These are phyloP conservation scores for Carpatolechia fugitivella DNA, from an alignment of 2,888 invertebrate species.

Conservation along the genomic window DNA sequence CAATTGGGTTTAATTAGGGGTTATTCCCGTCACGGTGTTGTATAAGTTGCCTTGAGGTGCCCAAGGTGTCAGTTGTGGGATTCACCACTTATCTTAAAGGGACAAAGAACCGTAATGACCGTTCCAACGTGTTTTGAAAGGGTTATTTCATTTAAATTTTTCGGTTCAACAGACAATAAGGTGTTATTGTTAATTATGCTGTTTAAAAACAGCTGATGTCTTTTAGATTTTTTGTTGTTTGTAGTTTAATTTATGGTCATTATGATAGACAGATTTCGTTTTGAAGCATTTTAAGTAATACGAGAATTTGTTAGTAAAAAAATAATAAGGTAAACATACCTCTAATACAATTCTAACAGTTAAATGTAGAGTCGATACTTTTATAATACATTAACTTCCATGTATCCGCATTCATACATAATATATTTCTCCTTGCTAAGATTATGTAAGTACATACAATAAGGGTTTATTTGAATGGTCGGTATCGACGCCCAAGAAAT, in stretches of 20 bases:
- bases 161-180: constrained; percentile 35
- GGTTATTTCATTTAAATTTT: constrained; percentile 50
- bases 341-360: no score
- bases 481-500: constrained; percentile 54
- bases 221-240: not conserved
- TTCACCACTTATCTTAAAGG: constrained; percentile 65
- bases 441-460: not conserved
- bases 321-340: no score
- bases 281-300: no score
- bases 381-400: no score
- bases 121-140: constrained; percentile 44
- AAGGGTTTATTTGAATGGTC: constrained; percentile 20
- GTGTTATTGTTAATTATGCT: constrained; percentile 17
- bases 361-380: no score
- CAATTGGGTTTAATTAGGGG: constrained; percentile 68
- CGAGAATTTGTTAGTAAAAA: no score
- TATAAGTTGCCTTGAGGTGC: not conserved
- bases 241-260: not conserved
- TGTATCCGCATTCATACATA: no score
- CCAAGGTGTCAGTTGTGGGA: constrained; percentile 68
- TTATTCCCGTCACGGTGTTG: constrained; percentile 59
- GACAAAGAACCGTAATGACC: constrained; percentile 43
- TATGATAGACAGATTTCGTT: no score
- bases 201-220: constrained; percentile 28
- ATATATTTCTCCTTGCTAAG: not conserved